Evolutionary conservation across 2,888 invertebrate genomes (phyloP), one percentile per base, ranked within the genome.

Genomic region (Branchinecta sandiegonensis): DNA sequence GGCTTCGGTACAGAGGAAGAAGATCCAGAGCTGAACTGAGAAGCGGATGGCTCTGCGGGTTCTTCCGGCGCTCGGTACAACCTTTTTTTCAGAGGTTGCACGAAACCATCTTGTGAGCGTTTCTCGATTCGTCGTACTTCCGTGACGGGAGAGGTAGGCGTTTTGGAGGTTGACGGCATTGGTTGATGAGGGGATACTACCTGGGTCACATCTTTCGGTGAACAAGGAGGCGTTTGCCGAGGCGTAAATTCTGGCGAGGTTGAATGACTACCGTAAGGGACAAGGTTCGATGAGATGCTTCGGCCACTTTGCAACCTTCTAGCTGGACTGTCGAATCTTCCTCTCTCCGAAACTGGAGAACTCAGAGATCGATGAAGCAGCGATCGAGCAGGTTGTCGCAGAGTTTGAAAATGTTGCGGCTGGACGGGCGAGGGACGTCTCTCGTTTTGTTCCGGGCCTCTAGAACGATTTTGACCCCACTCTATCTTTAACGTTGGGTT

Each of bases 21-120:
- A 56, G 12, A 56, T 56, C 23, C 63, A 37, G 4, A 37, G 6
- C 37, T 37, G 37, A 5, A 37, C 37, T 37, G 37, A 37, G 37
- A 37, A 37, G 37, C 37, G 6, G 37, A 37, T 37, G 37, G 37
- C 6, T 37, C 37, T 37, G 37, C 37, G 37, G 37, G 37, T 9
- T 56, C 63, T 56, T n/a, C 23, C 23, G 63, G 63, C 63, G n/a
- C 63, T n/a, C n/a, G 63, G 63, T 56, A 56, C 14, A 23, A n/a
- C n/a, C 63, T n/a, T 56, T 56, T 56, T 23, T 56, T 56, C 23
- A 23, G 63, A 56, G 63, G 63, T 23, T 56, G 63, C 10, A 56
- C 8, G 23, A 56, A n/a, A 8, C 14, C 23, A 56, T 56, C 63
- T 17, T n/a, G 8, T 9, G n/a, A 17, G n/a, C 10, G n/a, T 56